Evolutionary conservation across 1,140 invertebrate genomes (phyloP).

Genomic region (Brachionus paranguensis): DNA sequence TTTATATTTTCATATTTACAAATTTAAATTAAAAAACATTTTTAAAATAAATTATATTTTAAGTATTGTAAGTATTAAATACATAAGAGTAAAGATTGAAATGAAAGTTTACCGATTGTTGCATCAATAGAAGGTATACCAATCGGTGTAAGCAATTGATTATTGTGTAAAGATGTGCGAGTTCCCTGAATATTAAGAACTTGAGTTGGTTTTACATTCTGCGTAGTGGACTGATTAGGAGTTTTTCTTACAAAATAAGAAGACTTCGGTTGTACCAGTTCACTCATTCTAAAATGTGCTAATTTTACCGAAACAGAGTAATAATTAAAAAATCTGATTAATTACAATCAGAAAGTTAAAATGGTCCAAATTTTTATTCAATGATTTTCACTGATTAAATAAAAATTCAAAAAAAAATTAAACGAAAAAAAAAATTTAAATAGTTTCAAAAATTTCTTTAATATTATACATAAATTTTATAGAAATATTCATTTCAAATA

Average conservation of each 20-base stretch:
- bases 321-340: neutral
- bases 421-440: neutral
- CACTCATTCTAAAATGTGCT: neutral
- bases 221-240: neutral
- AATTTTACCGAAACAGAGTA: neutral
- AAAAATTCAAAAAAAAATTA: neutral
- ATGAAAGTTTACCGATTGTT: neutral
- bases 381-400: neutral
- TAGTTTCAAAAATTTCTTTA: conserved; percentile 27
- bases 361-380: conserved; percentile 10
- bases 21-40: too few relatives aligned
- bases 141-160: conserved; percentile 24
- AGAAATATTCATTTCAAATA: conserved; percentile 15
- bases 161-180: conserved; percentile 24
- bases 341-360: conserved; percentile 7
- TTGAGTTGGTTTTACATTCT: neutral
- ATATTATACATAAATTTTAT: neutral
- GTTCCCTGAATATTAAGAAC: conserved; percentile 24
- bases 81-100: too few relatives aligned
- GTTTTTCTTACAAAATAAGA: conserved; percentile 37
- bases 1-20: too few relatives aligned
- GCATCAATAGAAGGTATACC: conserved; percentile 32
- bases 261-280: neutral
- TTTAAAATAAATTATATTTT: neutral
- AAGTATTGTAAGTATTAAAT: neutral